A percentile compares a stretch with the other conserved stretches of the same genome.
Conservation (phyloP, 2,888 invertebrate genomes). For the Drosophila ezoana region DNA sequence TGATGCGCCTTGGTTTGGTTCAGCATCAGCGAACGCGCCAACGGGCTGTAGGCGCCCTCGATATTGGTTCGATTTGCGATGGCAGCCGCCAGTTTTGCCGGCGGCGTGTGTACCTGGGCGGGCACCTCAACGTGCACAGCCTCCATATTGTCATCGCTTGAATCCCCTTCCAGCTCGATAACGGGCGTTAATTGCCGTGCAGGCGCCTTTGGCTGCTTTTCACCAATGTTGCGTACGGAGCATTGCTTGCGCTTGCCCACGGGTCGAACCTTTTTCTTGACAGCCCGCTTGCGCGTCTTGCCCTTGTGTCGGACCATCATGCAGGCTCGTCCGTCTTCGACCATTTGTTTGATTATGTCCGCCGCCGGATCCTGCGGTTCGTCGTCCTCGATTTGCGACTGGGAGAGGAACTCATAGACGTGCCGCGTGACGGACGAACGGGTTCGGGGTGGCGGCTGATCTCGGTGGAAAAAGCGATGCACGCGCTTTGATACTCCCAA, state of each 20-base stretch:
- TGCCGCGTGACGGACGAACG: conserved; percentile 56
- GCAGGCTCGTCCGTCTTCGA: conserved; percentile 86
- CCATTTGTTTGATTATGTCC: conserved; percentile 82
- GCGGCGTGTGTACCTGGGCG: conserved; percentile 13
- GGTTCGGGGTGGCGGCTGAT: conserved; percentile 31
- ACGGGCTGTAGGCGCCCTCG: conserved; percentile 67
- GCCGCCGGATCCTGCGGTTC: conserved; percentile 73
- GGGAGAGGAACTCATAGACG: conserved; percentile 82
- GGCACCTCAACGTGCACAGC: neutral
- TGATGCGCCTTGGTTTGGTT: conserved; percentile 66
- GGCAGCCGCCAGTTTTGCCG: neutral
- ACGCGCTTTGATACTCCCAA: neutral
- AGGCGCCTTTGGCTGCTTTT: neutral
- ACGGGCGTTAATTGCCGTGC: conserved; percentile 49
- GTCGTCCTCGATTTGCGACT: conserved; percentile 77
- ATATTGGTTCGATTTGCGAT: neutral
- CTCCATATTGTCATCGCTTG: conserved; percentile 6
- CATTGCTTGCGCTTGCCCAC: conserved; percentile 58
- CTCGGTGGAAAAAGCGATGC: conserved; percentile 60
- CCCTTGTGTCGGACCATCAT: conserved; percentile 86
- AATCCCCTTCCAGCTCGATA: conserved; percentile 32
- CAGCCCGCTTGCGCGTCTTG: conserved; percentile 42
- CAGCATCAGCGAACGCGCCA: conserved; percentile 77
- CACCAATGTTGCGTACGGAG: conserved; percentile 29
- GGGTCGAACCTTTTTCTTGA: conserved; percentile 39